phyloP scores from a whole-genome alignment of 2,888 invertebrate genomes.

The Opisthograptis luteolata region DNA sequence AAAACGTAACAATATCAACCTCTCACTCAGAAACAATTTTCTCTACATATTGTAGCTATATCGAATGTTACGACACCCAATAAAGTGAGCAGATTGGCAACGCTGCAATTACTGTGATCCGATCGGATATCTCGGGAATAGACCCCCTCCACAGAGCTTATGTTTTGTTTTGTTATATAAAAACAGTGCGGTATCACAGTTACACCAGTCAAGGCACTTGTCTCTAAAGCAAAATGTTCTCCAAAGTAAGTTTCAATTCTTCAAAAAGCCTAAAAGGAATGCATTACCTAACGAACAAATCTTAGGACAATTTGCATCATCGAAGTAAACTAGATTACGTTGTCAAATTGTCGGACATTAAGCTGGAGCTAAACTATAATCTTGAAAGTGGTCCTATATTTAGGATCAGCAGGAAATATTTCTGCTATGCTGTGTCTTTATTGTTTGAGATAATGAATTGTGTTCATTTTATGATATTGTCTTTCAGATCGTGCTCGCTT shows the following conservation, averaged over 20 bases:
- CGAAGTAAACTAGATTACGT: slow-evolving; percentile 43
- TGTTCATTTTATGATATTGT: not conserved
- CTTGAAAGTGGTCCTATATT: slow-evolving; percentile 19
- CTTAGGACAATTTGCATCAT: slow-evolving; percentile 46
- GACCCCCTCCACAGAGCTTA: slow-evolving; percentile 69
- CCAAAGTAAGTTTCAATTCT: slow-evolving; percentile 72
- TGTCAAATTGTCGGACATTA: slow-evolving; percentile 38
- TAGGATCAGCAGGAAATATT: slow-evolving; percentile 4
- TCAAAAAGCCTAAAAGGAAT: slow-evolving; percentile 42
- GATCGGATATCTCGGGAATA: slow-evolving; percentile 80
- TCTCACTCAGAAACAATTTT: slow-evolving; percentile 69
- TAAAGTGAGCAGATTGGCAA: slow-evolving; percentile 79
- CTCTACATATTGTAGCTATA: slow-evolving; percentile 68
- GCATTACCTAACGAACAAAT: slow-evolving; percentile 52
- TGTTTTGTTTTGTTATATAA: slow-evolving; percentile 83
- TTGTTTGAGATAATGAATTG: not conserved
- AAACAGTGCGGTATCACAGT: slow-evolving; percentile 74
- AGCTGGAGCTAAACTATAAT: slow-evolving; percentile 27
- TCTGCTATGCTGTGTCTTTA: not conserved
- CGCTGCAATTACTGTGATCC: slow-evolving; percentile 77
- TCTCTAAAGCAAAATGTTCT: slow-evolving; percentile 79
- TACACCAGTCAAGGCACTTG: slow-evolving; percentile 76
- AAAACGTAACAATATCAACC: slow-evolving; percentile 57
- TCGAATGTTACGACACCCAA: slow-evolving; percentile 71
- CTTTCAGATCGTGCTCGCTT: slow-evolving; percentile 62